Percentiles rank a stretch among this genome's conserved stretches.
Conservation (phyloP, 2,113 vertebrate species). For the Triplophysa rosa region DNA sequence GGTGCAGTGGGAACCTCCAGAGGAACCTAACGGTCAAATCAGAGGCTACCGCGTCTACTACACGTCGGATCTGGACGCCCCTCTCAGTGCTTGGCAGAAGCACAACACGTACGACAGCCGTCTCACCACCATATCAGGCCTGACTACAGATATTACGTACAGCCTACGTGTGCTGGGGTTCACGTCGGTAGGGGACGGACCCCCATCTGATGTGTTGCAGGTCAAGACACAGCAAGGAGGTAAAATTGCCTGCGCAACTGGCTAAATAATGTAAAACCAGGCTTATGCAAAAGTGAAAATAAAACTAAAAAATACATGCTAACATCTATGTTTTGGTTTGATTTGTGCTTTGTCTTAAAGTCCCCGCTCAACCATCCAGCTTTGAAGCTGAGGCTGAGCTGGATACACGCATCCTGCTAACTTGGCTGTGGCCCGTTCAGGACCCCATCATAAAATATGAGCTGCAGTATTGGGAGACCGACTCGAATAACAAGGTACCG, state of each 20-base stretch:
- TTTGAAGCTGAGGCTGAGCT: constrained; percentile 92
- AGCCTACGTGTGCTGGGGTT: constrained; percentile 90
- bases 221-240: constrained; percentile 96
- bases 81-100: constrained; percentile 87
- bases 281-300: no score
- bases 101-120: constrained; percentile 88
- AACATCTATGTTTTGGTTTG: background rate
- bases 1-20: constrained; percentile 93
- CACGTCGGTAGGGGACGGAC: constrained; percentile 91
- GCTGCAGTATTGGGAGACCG: constrained; percentile 87
- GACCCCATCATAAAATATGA: constrained; percentile 87
- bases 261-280: no score
- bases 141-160: constrained; percentile 88
- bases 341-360: constrained; percentile 60
- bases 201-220: constrained; percentile 88
- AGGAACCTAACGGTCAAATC: constrained; percentile 93
- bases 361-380: constrained; percentile 87
- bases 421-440: constrained; percentile 88
- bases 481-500: constrained; percentile 81
- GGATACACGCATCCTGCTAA: constrained; percentile 87
- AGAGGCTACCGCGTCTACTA: constrained; percentile 91
- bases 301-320: constrained; percentile 9
- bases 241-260: constrained; percentile 60
- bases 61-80: constrained; percentile 75
- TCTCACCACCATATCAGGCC: constrained; percentile 87